phyloP scores from a whole-genome alignment of 2,888 invertebrate genomes.

The Cheilosia scutellata region DNA sequence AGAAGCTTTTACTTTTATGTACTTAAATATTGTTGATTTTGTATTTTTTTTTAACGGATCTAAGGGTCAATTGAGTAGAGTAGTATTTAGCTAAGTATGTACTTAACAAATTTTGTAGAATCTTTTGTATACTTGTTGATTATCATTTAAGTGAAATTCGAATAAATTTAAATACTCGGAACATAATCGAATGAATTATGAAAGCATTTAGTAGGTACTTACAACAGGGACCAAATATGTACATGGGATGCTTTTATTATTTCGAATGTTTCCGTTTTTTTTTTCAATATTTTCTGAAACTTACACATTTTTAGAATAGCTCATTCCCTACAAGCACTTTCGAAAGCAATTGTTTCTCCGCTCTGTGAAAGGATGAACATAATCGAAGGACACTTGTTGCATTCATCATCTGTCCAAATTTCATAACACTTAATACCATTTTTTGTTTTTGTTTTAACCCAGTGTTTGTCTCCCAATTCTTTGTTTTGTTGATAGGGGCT shows the following conservation, averaged over 20 bases:
- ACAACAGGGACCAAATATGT: too few species aligned
- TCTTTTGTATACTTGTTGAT: constrained; percentile 9
- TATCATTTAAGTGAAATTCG: neutral
- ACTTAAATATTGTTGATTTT: neutral
- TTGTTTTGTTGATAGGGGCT: neutral
- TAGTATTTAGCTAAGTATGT: constrained; percentile 6
- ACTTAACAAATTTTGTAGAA: neutral
- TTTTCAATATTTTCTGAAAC: neutral
- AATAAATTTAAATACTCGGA: neutral
- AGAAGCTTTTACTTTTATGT: neutral
- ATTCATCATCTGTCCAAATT: constrained; percentile 19
- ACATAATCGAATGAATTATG: too few species aligned
- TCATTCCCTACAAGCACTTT: constrained; percentile 25
- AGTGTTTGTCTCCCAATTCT: neutral
- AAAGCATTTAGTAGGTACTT: too few species aligned
- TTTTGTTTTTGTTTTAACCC: neutral
- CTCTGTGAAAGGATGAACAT: constrained; percentile 32
- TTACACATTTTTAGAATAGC: neutral
- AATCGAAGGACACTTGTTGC: constrained; percentile 36
- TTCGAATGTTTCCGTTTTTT: neutral
- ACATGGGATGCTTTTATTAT: too few species aligned
- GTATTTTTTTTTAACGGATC: neutral
- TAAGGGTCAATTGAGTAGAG: constrained; percentile 11
- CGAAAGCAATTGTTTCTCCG: constrained; percentile 43
- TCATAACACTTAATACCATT: constrained; percentile 47